Evolutionary conservation across 2,888 invertebrate genomes (phyloP).

Genomic region (Drosophila maculinotata): DNA sequence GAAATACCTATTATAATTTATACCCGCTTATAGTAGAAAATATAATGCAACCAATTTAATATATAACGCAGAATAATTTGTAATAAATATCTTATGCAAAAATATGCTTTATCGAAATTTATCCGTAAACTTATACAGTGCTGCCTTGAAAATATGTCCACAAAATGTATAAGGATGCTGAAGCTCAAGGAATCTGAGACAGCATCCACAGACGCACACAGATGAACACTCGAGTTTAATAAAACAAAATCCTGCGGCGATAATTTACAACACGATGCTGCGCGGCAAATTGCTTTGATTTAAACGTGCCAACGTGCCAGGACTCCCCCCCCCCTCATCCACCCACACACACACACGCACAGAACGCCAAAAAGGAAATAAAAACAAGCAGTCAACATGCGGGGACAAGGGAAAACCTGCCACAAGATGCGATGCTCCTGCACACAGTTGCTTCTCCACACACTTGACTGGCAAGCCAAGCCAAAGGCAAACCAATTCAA

Average conservation of each 20-base stretch:
- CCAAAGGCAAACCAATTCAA: constrained; percentile 78
- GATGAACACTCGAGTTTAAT: constrained; percentile 68
- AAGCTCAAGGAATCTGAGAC: constrained; percentile 34
- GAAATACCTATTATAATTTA: no score
- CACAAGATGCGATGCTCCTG: constrained; percentile 66
- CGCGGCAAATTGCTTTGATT: constrained; percentile 81
- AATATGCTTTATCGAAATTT: background rate
- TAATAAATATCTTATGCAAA: no score
- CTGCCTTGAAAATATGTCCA: constrained; percentile 1
- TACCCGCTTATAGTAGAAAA: no score
- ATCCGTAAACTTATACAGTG: background rate
- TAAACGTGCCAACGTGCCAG: constrained; percentile 76
- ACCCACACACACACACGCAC: constrained; percentile 19
- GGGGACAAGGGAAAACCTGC: constrained; percentile 54
- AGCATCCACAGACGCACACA: constrained; percentile 31
- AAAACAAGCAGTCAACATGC: constrained; percentile 74
- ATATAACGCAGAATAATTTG: no score
- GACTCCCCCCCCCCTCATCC: constrained; percentile 30
- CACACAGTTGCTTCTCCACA: constrained; percentile 46
- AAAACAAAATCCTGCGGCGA: constrained; percentile 80
- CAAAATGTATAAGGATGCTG: constrained; percentile 9
- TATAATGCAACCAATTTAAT: no score
- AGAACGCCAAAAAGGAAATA: constrained; percentile 59
- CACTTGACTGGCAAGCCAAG: constrained; percentile 71
- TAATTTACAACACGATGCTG: constrained; percentile 79